Evolutionary conservation across 1,140 invertebrate genomes (phyloP).

Genomic region (Nasonia longicornis): DNA sequence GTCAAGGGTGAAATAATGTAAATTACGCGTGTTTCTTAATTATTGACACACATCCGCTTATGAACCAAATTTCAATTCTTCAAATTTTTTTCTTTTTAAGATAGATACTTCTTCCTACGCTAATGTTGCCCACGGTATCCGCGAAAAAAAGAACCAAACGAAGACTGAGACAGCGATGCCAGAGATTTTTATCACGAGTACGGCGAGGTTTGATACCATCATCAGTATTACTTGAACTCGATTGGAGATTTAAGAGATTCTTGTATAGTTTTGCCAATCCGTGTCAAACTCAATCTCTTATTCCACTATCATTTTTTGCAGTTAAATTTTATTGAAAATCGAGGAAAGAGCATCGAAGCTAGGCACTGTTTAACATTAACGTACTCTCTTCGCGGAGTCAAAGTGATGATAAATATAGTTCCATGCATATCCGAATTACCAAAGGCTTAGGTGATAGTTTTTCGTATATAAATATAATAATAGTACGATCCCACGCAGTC

Average conservation of each 20-base stretch:
- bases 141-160: conserved; percentile 29
- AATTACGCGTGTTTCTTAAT: too few species aligned
- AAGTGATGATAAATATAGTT: conserved; percentile 66
- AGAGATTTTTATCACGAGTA: not conserved
- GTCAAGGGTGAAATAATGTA: too few species aligned
- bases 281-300: too few species aligned
- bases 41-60: too few species aligned
- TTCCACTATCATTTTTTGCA: not conserved
- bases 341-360: not conserved
- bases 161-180: conserved; percentile 24
- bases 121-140: not conserved
- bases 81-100: too few species aligned
- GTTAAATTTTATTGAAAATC: too few species aligned
- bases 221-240: conserved; percentile 51
- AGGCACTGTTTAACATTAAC: not conserved
- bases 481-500: not conserved
- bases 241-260: conserved; percentile 4
- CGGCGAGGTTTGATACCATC: conserved; percentile 26
- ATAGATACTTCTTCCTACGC: not conserved
- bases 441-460: conserved; percentile 62
- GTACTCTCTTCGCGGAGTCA: conserved; percentile 4
- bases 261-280: conserved; percentile 42
- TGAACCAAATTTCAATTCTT: too few species aligned
- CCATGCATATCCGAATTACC: conserved; percentile 67
- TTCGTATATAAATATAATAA: conserved; percentile 44